Evolutionary conservation across 53 echinoderm and acorn worm species (phyloP), one percentile per base, ranked within the genome.

Genomic region (Henricia sp.): DNA sequence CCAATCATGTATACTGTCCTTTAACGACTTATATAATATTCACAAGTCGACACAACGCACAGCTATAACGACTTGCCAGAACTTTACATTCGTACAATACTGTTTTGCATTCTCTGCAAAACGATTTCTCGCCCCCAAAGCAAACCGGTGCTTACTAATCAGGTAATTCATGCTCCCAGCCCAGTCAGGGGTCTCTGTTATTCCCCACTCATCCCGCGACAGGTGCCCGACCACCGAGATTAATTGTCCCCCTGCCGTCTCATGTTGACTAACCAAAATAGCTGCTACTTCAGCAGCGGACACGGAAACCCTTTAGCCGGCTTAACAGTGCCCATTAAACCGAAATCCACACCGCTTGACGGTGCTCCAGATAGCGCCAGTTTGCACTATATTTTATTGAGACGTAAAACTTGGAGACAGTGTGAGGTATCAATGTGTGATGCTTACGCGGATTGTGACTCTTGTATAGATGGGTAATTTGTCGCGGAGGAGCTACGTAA

Each of bases 241-340:
- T 70, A 29, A 70, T 70, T 28, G 25, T 21, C 70, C 46, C 16
- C 19, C 55, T 10, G 14, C 8, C 8, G 14, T 10, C 8, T 14
- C 8, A 14, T 8, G 14, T 8, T 14, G 14, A 14, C 14, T 14
- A 10, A 46, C 48, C 8, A 46, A 46, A 8, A 46, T 14, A 8
- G 48, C 48, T 14, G 14, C 48, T 46, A 46, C 8, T 46, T 46
- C 48, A 10, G 48, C 48, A 48, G 48, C 9, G 48, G 48, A 16
- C 9, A 48, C 9, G 28, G 41, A 77, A 63, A 48, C 37, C 65
- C 37, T 27, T 63, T 80, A 80, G 80, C 64, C 80, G 64, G 80
- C 80, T 80, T 80, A 80, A 80, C 80, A 60, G 48, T 38, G 17
- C 63, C 42, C 80, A 80, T 80, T 80, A 80, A 80, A 80, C n/a